A percentile compares a stretch with the other conserved stretches of the same genome.
These are phyloP conservation scores for Solenodon paradoxus DNA, from an alignment of 2,113 vertebrate species.

Conservation along the genomic window DNA sequence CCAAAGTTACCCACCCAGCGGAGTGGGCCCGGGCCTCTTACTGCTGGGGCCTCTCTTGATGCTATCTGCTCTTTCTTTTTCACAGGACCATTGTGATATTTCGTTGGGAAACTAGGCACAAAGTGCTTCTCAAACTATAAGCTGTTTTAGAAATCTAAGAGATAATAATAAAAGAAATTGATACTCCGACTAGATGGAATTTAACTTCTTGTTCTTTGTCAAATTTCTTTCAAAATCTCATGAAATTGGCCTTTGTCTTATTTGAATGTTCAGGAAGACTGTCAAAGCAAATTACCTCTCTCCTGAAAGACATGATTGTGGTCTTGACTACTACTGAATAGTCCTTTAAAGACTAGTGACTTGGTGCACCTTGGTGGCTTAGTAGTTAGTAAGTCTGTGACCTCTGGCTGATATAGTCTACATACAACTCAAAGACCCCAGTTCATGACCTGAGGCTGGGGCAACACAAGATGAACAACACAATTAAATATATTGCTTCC, in stretches of 20 bases:
- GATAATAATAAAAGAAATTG: background rate
- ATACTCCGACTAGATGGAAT: background rate
- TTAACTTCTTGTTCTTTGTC: background rate
- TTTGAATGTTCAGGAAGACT: background rate
- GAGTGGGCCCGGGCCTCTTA: background rate
- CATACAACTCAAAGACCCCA: too few species aligned
- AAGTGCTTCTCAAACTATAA: background rate
- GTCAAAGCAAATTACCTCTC: background rate
- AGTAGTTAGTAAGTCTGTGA: too few species aligned
- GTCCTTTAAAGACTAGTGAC: background rate
- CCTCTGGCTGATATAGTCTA: too few species aligned
- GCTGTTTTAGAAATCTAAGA: background rate
- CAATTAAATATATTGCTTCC: too few species aligned
- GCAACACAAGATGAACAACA: too few species aligned
- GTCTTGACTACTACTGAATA: background rate
- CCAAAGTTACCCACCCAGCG: background rate
- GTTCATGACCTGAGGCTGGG: too few species aligned
- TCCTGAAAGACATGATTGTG: background rate
- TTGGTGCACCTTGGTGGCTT: too few species aligned
- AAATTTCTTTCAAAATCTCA: conserved; percentile 10
- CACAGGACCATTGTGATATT: background rate
- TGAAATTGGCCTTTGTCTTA: background rate
- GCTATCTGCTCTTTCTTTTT: background rate
- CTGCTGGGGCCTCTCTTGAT: background rate
- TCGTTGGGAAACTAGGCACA: background rate